Evolutionary conservation across 2,888 invertebrate species (phyloP), one percentile per base, ranked within the genome.

Genomic region (Synanthedon vespiformis): DNA sequence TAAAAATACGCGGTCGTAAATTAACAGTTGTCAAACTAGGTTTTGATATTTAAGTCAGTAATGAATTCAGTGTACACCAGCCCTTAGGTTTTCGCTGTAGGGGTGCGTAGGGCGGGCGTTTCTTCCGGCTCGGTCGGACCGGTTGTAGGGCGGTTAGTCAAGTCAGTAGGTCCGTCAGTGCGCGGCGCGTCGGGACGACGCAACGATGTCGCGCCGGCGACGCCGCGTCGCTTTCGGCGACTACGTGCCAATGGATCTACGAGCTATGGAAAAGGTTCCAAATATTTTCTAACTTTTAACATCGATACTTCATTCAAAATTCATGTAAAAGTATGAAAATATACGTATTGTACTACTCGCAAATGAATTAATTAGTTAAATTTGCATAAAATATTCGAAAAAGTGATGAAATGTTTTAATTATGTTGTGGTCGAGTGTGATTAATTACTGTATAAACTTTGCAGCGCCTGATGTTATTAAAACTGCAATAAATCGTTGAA

Each of bases 161-260:
- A n/a, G 44, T 13, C n/a, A 13, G n/a, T 13, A 12, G 44, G 5
- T n/a, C 10, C 48, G 48, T 6, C 74, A 82, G 83, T 82, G 65
- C 72, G 73, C 75, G 77, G 64, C 72, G 74, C 77, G 84, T 66
- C 72, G 70, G 65, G 62, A 71, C 64, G 63, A 57, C 70, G 77
- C 61, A 62, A 80, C 74, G 75, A 72, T 81, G 84, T 85, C 84
- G 72, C 81, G 84, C 53, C 82, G 82, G 57, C 80, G 60, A 56
- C 81, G 83, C 57, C 85, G 83, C 72, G 85, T 85, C 71, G 82
- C 77, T 52, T 85, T 84, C 55, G 79, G 83, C 75, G 85, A 87
- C 69, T 87, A 87, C 69, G 69, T 81, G 62, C 84, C 80, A 41
- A 79, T 87, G 82, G 86, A 86, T 67, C 70, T 84, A 55, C 80